phyloP scores from a whole-genome alignment of 2,113 vertebrate genomes.

The Hippocampus zosterae region DNA sequence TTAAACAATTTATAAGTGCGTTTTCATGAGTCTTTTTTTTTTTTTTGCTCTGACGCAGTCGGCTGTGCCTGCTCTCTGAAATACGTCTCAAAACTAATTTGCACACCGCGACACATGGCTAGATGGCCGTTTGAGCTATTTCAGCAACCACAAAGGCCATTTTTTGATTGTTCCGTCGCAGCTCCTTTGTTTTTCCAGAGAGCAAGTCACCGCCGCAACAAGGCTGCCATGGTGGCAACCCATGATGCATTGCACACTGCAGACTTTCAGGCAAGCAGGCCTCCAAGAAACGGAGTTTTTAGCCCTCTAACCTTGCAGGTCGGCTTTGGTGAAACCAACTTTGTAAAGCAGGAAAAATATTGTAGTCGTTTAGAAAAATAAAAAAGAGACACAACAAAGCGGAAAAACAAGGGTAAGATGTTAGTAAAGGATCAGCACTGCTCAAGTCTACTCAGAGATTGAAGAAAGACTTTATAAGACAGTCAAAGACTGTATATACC shows the following conservation, averaged over 20 bases:
- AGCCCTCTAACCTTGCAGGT: conserved; percentile 94
- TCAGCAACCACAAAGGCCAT: background rate
- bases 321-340: conserved; percentile 99
- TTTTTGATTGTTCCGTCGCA: background rate
- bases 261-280: conserved; percentile 75
- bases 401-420: conserved; percentile 70
- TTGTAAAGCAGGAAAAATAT: conserved; percentile 79
- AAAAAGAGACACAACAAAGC: conserved; percentile 48
- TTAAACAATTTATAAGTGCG: background rate
- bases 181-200: conserved; percentile 23
- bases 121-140: background rate
- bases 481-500: background rate
- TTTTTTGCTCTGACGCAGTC: conserved; percentile 16
- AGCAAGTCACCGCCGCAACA: conserved; percentile 34
- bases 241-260: conserved; percentile 74
- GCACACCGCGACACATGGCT: too few relatives aligned
- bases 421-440: conserved; percentile 75
- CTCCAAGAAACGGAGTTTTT: conserved; percentile 61
- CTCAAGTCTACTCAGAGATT: conserved; percentile 32
- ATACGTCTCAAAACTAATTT: conserved; percentile 7
- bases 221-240: conserved; percentile 64
- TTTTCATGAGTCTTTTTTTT: background rate
- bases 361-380: background rate
- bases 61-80: conserved; percentile 43
- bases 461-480: background rate